Evolutionary conservation across 2,888 invertebrate species (phyloP).

Genomic region (Clusia tigrina): DNA sequence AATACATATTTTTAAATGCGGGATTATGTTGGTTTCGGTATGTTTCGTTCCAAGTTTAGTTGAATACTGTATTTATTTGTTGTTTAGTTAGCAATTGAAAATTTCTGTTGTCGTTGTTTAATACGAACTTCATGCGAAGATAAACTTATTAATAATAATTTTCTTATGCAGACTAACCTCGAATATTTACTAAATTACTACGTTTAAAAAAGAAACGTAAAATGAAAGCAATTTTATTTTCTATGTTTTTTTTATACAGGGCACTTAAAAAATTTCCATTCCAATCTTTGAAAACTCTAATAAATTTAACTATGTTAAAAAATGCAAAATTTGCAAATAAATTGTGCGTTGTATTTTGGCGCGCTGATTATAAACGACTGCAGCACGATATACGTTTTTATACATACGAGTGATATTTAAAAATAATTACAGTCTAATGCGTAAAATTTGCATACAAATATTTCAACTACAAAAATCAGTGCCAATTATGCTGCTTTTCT

Average conservation of each 20-base stretch:
- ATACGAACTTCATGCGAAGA: constrained; percentile 24
- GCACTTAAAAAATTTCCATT: constrained; percentile 25
- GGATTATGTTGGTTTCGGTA: constrained; percentile 53
- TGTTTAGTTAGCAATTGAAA: neutral
- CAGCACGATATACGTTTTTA: neutral
- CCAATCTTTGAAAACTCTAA: constrained; percentile 15
- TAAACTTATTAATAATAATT: constrained; percentile 1
- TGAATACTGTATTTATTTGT: constrained; percentile 9
- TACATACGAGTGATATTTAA: constrained; percentile 6
- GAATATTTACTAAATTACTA: constrained; percentile 16
- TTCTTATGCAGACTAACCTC: constrained; percentile 9
- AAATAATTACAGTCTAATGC: constrained; percentile 1
- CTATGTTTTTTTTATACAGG: constrained; percentile 26
- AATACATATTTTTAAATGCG: constrained; percentile 43
- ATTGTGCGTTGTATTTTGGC: neutral
- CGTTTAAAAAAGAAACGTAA: constrained; percentile 32
- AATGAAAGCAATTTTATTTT: constrained; percentile 38
- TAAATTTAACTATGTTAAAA: constrained; percentile 16
- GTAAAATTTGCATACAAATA: constrained; percentile 17
- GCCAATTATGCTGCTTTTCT: neutral
- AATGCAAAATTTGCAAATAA: constrained; percentile 1
- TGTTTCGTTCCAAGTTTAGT: constrained; percentile 36
- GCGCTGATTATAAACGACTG: neutral
- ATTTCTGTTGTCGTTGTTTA: constrained; percentile 24
- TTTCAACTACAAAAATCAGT: constrained; percentile 14